Base-by-base conservation (phyloP, 2,797 vertebrate species). In the Pogoniulus pusillus region DNA sequence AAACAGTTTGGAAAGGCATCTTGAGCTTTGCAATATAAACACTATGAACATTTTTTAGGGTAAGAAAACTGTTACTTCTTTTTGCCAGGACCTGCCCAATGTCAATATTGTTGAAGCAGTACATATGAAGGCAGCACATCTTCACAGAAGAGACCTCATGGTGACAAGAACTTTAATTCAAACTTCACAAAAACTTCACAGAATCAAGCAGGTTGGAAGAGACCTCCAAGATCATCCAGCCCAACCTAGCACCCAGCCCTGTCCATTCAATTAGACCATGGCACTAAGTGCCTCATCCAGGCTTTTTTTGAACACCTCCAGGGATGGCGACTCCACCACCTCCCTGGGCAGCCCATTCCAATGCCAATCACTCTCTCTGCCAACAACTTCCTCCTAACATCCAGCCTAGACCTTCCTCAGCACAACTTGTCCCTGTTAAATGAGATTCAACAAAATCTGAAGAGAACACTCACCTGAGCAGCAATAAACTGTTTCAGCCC, bases 401-500 rank as follows among this genome's bases (percentile, higher is more conserved):
- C n/a, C n/a, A n/a, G n/a, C n/a, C n/a, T n/a, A n/a, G n/a, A n/a
- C n/a, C n/a, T n/a, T n/a, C n/a, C n/a, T n/a, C n/a, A n/a, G n/a
- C n/a, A n/a, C n/a, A 76, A 18, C 7, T 70, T 66, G 15, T 53
- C 65, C 60, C 85, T 72, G 60, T 13, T 1, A 1, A 64, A 26
- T 16, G 26, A 85, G 12, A 72, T 27, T 75, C 10, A 79, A 83
- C 51, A 15, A 15, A 59, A 80, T 57, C 10, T 51, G 17, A 43
- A 62, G 19, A 53, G 24, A 60, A 89, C 10, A 35, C 95, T 54
- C 63, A 99, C 99, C 98, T 99, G 99, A 22, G 99, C 99, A 75
- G 99, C 99, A 87, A 99, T 99, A 82, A 99, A 99, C 93, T 99
- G 99, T 75, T 99, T 99, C 68, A 99, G 96, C 19, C 99, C 99